Percentiles rank a stretch among this genome's conserved stretches.
Conservation (phyloP, 2,113 vertebrate species). For the Odocoileus hemionus region DNA sequence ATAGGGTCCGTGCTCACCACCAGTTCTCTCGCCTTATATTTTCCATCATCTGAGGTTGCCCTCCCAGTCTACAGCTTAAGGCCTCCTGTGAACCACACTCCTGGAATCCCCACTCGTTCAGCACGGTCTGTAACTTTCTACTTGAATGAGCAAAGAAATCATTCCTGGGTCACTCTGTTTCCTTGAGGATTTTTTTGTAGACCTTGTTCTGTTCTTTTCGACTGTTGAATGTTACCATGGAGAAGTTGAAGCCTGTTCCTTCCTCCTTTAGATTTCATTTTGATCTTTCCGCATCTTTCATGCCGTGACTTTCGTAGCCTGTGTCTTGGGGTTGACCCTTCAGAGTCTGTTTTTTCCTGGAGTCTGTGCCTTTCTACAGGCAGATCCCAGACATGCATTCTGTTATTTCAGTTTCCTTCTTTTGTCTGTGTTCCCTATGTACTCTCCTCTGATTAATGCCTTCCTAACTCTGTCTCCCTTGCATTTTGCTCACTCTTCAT, state of each 20-base stretch:
- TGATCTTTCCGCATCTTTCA: neutral
- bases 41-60: neutral
- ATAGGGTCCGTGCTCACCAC: neutral
- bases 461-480: neutral
- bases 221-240: neutral
- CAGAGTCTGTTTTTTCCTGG: neutral
- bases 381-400: neutral
- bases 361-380: neutral
- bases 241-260: neutral
- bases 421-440: neutral
- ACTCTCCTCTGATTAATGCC: neutral
- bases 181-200: neutral
- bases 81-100: neutral
- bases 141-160: neutral
- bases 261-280: neutral
- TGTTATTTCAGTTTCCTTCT: neutral
- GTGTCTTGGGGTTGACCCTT: neutral
- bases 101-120: neutral
- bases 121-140: neutral
- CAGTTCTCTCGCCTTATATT: rapidly evolving
- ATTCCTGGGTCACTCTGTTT: neutral
- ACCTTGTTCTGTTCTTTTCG: neutral
- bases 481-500: neutral
- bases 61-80: rapidly evolving
- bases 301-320: neutral